Evolutionary conservation across 2,797 vertebrate genomes (phyloP), one percentile per base, ranked within the genome.

Genomic region (Eulemur rubriventer): DNA sequence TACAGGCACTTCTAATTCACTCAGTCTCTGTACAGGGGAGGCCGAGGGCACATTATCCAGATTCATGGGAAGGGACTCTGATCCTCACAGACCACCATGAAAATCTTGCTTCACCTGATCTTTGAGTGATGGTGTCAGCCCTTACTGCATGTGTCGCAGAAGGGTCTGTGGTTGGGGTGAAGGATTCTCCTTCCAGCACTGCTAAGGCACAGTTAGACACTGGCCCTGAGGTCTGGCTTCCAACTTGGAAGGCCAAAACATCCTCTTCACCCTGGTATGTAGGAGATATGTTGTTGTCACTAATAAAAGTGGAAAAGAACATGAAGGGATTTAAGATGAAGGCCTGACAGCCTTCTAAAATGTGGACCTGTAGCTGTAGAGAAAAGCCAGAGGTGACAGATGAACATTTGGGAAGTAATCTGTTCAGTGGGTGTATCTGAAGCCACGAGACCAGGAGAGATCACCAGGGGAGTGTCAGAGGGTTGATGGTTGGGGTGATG

Each of bases 401-500:
- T 48, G 26, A 59, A 46, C 4, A 11, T 63, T 57, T 70, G 33
- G 35, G 22, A 61, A 59, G 35, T 80, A 20, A 6, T 65, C 69
- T 84, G n/a, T 50, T 91, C 33, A 33, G 63, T 79, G 63, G 11
- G 24, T 22, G 6, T 6, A 59, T 30, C 22, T 50, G 41, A 67
- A 90, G 35, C 43, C 38, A 20, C 1, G 2, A 20, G 46, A 46
- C 8, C 41, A 87, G 38, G 61, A 50, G 57, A 79, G 55, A 30
- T 76, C 6, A 41, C 46, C 8, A 38, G 6, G 4, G 7, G 22
- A 30, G 18, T 84, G 14, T 52, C 24, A 50, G 83, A 43, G 16
- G 59, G 2, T 55, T 5, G 43, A 18, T 7, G 16, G 17, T 38
- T 55, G 13, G 2, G 1, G 6, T 14, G 38, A 76, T 0, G 10